Evolutionary conservation across 1,140 invertebrate genomes (phyloP), one percentile per base, ranked within the genome.

Genomic region (silkworm (Bombyx mori)): DNA sequence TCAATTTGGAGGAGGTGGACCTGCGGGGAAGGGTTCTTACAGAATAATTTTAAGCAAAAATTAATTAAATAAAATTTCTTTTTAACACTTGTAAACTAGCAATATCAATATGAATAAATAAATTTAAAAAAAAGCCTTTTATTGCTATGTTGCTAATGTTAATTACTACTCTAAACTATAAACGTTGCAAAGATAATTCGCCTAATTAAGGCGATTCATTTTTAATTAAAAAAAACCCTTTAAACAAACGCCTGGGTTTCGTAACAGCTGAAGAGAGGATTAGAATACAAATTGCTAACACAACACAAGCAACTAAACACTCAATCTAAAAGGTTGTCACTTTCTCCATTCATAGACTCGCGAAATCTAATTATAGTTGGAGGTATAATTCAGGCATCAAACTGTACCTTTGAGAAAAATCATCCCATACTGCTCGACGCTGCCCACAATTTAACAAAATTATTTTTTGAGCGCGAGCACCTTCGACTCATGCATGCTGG

Each of bases 371-470:
- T 62, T 12, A 44, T 62, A 43, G 60, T 64, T 4, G 62, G 60
- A 35, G 65, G 62, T 2, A 46, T 58, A 10, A 35, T 68, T 6
- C 22, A 53, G 49, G 46, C 18, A 9, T 60, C 62, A 9, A 43
- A 51, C 9, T 63, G 46, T 60, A 7, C 42, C 3, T 68, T 54
- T 46, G 47, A 62, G 22, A 63, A 64, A 51, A 64, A 60, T 12
- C 66, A 68, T 53, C 66, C 62, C 1, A 44, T 64, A 18, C 8
- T 68, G 2, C 22, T 68, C 10, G 22, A 58, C 12, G 8, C 54
- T 6, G 18, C 12, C 8, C 12, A 64, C 49, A 42, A 53, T 8
- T 53, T 68, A 22, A 60, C 60, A 44, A 58, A 62, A 22, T 48
- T 62, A 22, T 44, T 57, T 53, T 57, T 63, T 42, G 6, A 48